Conservation (phyloP, 2,888 invertebrate species). For the Xylota sylvarum region DNA sequence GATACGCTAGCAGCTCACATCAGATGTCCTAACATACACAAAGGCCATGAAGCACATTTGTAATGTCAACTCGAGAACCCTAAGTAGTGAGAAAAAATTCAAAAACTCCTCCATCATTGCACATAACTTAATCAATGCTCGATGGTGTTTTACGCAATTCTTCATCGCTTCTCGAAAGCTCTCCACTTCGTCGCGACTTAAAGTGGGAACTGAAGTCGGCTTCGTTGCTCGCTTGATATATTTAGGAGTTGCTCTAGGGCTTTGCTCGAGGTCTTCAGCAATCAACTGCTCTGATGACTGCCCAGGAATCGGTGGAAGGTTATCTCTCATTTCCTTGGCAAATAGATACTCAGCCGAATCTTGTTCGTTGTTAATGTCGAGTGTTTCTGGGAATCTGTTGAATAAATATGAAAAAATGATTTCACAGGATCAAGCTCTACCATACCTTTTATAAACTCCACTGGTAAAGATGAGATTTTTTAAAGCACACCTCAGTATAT, state of each 20-base stretch:
- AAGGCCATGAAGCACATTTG: conserved; percentile 59
- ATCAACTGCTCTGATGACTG: too few species aligned
- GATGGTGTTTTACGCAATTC: conserved; percentile 78
- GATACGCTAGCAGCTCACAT: conserved; percentile 37
- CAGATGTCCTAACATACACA: conserved; percentile 13
- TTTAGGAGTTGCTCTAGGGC: too few species aligned
- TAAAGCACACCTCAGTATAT: conserved; percentile 45
- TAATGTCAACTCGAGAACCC: conserved; percentile 36
- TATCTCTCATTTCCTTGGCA: conserved; percentile 3
- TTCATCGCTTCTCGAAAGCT: conserved; percentile 56
- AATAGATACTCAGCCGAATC: conserved; percentile 3
- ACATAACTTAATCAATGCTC: conserved; percentile 77
- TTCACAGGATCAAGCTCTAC: too few species aligned
- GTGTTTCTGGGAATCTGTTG: conserved; percentile 15
- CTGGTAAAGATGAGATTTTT: conserved; percentile 71
- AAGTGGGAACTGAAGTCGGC: background rate
- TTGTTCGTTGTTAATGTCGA: background rate
- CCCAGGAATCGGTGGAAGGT: background rate
- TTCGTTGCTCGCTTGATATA: too few species aligned
- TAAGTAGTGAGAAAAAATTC: conserved; percentile 42
- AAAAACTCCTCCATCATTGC: conserved; percentile 59
- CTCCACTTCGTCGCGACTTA: background rate
- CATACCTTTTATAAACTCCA: conserved; percentile 55
- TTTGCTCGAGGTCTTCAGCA: background rate
- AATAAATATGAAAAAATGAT: background rate